These are phyloP conservation scores for Cololabis saira DNA, from an alignment of 2,113 vertebrate genomes.

Conservation along the genomic window DNA sequence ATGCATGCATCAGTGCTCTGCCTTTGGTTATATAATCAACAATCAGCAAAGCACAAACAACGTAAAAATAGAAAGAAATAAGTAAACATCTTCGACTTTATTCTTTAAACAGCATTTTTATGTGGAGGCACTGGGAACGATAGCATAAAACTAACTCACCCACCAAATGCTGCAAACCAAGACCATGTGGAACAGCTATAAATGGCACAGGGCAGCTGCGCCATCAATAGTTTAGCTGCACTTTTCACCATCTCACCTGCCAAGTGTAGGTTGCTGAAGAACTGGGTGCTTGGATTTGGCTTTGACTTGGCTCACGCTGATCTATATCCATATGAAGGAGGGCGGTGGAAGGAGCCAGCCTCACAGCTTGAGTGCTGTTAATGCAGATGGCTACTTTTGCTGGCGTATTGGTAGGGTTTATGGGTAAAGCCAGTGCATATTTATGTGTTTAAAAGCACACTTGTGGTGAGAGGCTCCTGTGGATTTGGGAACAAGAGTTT, in stretches of 20 bases:
- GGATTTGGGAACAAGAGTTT: slow-evolving; percentile 59
- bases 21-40: slow-evolving; percentile 17
- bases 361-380: slow-evolving; percentile 76
- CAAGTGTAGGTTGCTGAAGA: slow-evolving; percentile 81
- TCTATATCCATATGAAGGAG: slow-evolving; percentile 60
- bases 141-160: slow-evolving; percentile 52
- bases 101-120: slow-evolving; percentile 22
- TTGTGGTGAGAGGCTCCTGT: slow-evolving; percentile 69
- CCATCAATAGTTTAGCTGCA: slow-evolving; percentile 57
- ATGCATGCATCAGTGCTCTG: neutral
- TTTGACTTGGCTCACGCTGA: slow-evolving; percentile 55
- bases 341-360: slow-evolving; percentile 66
- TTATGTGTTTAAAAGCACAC: slow-evolving; percentile 78
- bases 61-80: neutral
- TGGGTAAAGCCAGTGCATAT: slow-evolving; percentile 78
- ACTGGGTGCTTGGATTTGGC: slow-evolving; percentile 69
- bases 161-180: slow-evolving; percentile 60
- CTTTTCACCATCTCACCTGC: slow-evolving; percentile 71
- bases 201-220: slow-evolving; percentile 54
- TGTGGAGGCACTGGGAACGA: slow-evolving; percentile 45
- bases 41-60: slow-evolving; percentile 15
- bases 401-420: slow-evolving; percentile 66
- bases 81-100: neutral
- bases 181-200: slow-evolving; percentile 64
- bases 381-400: slow-evolving; percentile 79